These are phyloP conservation scores for Choristoneura rosaceana DNA, from an alignment of 2,888 invertebrate species.

Conservation along the genomic window DNA sequence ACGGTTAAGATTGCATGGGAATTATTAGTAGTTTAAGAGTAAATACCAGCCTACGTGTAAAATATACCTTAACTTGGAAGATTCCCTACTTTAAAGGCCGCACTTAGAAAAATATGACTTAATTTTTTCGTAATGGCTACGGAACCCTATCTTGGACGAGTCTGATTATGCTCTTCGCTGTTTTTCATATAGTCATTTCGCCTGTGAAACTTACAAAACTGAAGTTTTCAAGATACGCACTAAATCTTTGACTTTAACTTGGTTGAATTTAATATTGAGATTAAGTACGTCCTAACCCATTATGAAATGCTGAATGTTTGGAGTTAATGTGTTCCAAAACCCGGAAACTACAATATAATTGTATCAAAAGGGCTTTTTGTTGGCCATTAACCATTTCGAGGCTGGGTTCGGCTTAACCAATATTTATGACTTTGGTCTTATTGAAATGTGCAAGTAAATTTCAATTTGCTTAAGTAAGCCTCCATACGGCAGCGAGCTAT, in stretches of 20 bases:
- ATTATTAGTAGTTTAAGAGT: no score
- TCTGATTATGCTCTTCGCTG: no score
- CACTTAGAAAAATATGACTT: no score
- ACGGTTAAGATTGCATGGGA: no score
- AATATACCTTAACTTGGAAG: no score
- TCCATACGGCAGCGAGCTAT: not conserved
- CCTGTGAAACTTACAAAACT: not conserved
- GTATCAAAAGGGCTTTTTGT: not conserved
- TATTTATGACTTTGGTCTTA: conserved; percentile 9
- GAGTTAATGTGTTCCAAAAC: not conserved
- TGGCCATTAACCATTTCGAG: conserved; percentile 5
- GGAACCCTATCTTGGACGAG: no score
- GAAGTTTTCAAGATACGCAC: conserved; percentile 3
- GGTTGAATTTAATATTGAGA: not conserved
- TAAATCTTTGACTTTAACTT: not conserved
- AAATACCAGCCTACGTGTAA: no score
- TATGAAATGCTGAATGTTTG: not conserved
- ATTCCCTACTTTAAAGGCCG: no score
- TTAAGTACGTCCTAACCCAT: not conserved
- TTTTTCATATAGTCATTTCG: conserved; percentile 14
- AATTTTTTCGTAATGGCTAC: no score
- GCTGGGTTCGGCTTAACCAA: conserved; percentile 12
- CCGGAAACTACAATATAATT: conserved; percentile 4
- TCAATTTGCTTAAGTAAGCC: conserved; percentile 7
- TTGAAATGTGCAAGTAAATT: conserved; percentile 17